Evolutionary conservation across 35 echinoderm and acorn worm species (phyloP), one percentile per base, ranked within the genome.

Genomic region (Apostichopus parvimensis): DNA sequence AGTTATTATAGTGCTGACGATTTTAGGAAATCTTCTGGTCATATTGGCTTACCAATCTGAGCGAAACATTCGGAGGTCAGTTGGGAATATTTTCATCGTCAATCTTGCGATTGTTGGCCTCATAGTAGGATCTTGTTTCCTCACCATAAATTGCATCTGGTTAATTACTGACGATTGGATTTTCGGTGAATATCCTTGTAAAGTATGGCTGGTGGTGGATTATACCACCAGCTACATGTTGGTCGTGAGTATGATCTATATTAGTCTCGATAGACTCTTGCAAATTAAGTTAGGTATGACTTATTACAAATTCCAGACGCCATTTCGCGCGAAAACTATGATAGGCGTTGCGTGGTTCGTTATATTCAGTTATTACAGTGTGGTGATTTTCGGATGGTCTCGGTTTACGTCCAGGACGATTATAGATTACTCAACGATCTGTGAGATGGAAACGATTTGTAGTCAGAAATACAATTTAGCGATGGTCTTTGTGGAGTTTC

Each of bases 191-290:
- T 77, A 65, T 14, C 73, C 85, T 81, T 93, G 92, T 79, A 93
- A 93, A 79, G 53, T 79, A n/a, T 93, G 81, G 82, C 23, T 93
- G 76, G 83, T 93, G 6, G 26, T 93, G 9, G 92, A 93, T 34
- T 93, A 93, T 61, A 88, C 54, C 1, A 79, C 89, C n/a, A 91
- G 89, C 25, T 91, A 91, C 55, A 91, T 91, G 89, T 79, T 91
- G 23, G 89, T 79, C 5, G 52, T 91, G 1, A 91, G 77, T 60
- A 91, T 91, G 89, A 91, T 91, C 18, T 91, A 78, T 57, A 91
- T 91, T 9, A 78, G 72, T 9, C 59, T 91, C 10, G 89, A 91
- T 53, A 91, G 89, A 78, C 56, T 78, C 0, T 53, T 57, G 53
- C 89, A 91, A 57, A 79, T 91, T 15, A 78, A 59, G 15, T n/a